Base-by-base conservation (phyloP, 92 coral and sea anemone genomes). In the Zoanthus sansibaricus region DNA sequence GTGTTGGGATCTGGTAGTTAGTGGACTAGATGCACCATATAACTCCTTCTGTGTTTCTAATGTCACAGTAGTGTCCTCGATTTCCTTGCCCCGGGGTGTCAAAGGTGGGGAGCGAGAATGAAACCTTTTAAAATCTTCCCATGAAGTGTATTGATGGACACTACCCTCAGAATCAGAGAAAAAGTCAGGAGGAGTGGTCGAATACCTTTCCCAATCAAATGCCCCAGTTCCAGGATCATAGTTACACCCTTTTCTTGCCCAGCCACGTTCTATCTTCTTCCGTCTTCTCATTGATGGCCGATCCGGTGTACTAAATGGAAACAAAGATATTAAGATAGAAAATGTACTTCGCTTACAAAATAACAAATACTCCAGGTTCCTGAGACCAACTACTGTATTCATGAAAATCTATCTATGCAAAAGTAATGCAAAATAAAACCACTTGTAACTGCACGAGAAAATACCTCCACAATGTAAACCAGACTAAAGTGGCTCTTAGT, bases 131-230 rank as follows among this genome's bases (percentile, higher is more conserved):
- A 13, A 14, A 67, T 80, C 85, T 64, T 80, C 85, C 73, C 42
- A 21, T 20, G 61, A 31, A 44, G 61, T 47, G 62, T 80, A 62
- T 32, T 62, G 85, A 25, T 80, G 62, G 85, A 80, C 75, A 80
- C 85, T 80, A 44, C 85, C 49, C 59, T 80, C 85, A 14, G 85
- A 80, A 47, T 80, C 85, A 1, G 85, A 80, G 75, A 12, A 80
- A 14, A 80, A 1, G 15, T 80, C 85, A 66, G 85, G 85, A 66
- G 85, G 85, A 42, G 75, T 64, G 62, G 73, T 62, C 58, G 85
- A 80, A 42, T 46, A 67, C 15, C 64, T 46, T 54, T 80, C 85
- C 59, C 85, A 80, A 31, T 80, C 85, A 80, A 30, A 37, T 4
- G 2, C 42, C 4, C 3, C 42, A 37, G 42, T 37, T 37, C 42